Base-by-base conservation (phyloP, 2,113 vertebrate genomes). In the Aix galericulata region DNA sequence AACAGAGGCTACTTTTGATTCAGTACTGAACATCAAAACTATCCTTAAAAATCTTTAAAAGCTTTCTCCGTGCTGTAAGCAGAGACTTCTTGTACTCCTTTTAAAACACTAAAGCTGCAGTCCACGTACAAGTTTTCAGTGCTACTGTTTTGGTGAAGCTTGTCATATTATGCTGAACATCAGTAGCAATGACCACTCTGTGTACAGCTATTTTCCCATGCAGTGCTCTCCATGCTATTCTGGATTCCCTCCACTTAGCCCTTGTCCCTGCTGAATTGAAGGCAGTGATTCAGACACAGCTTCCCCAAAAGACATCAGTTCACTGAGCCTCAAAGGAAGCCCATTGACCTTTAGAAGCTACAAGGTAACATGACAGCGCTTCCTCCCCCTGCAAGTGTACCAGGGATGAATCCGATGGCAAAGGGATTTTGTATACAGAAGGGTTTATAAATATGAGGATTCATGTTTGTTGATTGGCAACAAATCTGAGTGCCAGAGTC, bases 241-340 rank as follows among this genome's bases (percentile, higher is more conserved):
- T 75, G 72, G 46, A 79, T 88, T 83, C 11, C 34, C 31, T 94
- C 32, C 78, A 75, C 82, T 94, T 87, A 82, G 78, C 67, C 46
- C 58, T 68, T 48, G 20, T 88, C 68, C 72, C 46, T 77, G 0
- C 36, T 36, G 59, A 89, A 95, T 48, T 56, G 48, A 75, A 94
- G 48, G 29, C 78, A 89, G n/a, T 68, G 60, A 94, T 84, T 96
- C 75, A 94, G 66, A 52, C 34, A 73, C 22, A 75, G 42, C 48
- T 82, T 72, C 72, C 63, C n/a, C 29, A 36, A 63, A 92, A 92
- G 44, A 36, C 50, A 64, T 56, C 60, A 44, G 68, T 44, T 95
- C 75, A 88, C 42, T 71, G 52, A 94, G 71, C 46, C 75, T 85
- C 67, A 71, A 85, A 92, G 87, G 8, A 13, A 80, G 42, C 34